Evolutionary conservation across 2,797 vertebrate genomes (phyloP).

Genomic region (Lagodon rhomboides): DNA sequence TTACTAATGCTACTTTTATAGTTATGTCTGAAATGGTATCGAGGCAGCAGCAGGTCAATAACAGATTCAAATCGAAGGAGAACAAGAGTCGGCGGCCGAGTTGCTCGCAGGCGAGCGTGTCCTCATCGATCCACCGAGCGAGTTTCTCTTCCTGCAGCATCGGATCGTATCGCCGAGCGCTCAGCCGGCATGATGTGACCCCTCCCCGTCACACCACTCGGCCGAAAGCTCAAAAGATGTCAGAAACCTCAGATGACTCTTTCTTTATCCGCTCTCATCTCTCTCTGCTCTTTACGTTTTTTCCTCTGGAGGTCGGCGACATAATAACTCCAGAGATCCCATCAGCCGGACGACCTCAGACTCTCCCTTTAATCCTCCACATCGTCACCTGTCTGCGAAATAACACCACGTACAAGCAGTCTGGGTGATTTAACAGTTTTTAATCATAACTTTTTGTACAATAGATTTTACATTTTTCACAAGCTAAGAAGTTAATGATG

Average conservation of each 20-base stretch:
- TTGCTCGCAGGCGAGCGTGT: neutral
- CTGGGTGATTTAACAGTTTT: slow-evolving; percentile 81
- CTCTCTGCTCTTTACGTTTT: slow-evolving; percentile 8
- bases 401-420: slow-evolving; percentile 25
- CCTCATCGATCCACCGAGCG: no score
- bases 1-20: no score
- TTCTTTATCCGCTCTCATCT: slow-evolving; percentile 17
- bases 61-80: neutral
- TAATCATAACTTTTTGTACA: slow-evolving; percentile 85
- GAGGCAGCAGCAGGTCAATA: no score
- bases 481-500: slow-evolving; percentile 84
- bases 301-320: slow-evolving; percentile 14
- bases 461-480: slow-evolving; percentile 88
- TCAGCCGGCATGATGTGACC: neutral
- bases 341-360: slow-evolving; percentile 7
- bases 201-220: neutral
- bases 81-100: neutral
- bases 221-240: neutral
- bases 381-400: slow-evolving; percentile 22
- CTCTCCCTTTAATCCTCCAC: neutral
- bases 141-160: neutral
- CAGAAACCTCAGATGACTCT: slow-evolving; percentile 11
- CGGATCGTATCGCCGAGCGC: neutral
- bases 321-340: neutral
- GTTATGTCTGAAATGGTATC: no score